Percentiles rank a stretch among this genome's conserved stretches.
phyloP scores from a whole-genome alignment of 1,140 invertebrate species.

The Drosophila ercepeae region DNA sequence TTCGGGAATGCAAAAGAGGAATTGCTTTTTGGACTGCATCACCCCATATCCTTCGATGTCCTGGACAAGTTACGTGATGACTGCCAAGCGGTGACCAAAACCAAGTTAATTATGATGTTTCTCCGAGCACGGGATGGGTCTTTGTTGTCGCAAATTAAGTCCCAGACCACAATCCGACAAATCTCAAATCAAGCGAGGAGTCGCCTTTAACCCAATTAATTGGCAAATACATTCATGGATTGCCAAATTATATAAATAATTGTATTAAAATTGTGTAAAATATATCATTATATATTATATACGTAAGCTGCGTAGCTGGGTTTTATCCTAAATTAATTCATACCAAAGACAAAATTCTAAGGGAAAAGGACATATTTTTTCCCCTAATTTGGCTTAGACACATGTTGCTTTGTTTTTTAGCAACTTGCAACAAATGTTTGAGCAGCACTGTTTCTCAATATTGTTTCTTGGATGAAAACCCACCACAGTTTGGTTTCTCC shows the following conservation, averaged over 20 bases:
- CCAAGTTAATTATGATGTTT: conserved; percentile 22
- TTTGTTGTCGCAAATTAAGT: conserved; percentile 32
- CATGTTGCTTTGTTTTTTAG: too few species aligned
- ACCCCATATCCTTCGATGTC: conserved; percentile 37
- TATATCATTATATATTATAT: too few species aligned
- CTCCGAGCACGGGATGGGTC: conserved; percentile 10
- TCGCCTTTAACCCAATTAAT: conserved; percentile 51
- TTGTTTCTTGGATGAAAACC: too few species aligned
- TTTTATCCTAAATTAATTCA: too few species aligned
- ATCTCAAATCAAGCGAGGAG: conserved; percentile 23
- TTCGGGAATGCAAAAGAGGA: conserved; percentile 47
- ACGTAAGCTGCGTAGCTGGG: too few species aligned
- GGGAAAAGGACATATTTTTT: too few species aligned
- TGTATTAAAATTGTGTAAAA: too few species aligned
- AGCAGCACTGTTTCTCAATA: too few species aligned
- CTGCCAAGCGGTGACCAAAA: not conserved
- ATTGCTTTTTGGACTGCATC: conserved; percentile 40
- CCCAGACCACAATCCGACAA: conserved; percentile 3
- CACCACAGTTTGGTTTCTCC: too few species aligned
- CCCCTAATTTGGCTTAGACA: too few species aligned
- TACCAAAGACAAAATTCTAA: too few species aligned
- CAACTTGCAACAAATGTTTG: too few species aligned
- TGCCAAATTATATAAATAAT: not conserved
- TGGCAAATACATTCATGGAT: conserved; percentile 36
- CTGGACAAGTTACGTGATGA: not conserved